Conservation (phyloP, 1,140 invertebrate species). For the Meloidogyne exigua region DNA sequence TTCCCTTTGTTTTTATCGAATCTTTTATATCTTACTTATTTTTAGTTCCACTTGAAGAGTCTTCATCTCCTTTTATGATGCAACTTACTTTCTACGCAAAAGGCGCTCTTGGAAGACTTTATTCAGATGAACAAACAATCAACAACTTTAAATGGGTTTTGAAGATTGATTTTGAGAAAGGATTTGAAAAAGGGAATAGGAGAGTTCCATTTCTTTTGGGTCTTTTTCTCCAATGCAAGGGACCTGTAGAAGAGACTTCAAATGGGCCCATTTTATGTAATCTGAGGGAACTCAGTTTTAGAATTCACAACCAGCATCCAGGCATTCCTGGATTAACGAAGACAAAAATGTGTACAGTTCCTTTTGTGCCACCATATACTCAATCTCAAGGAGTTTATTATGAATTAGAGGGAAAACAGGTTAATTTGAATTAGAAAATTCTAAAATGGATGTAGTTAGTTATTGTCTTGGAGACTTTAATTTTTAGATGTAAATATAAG, state of each 20-base stretch:
- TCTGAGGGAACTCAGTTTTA: background rate
- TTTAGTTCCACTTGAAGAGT: background rate
- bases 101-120: background rate
- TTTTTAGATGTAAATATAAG: too few relatives aligned
- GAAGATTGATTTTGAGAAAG: background rate
- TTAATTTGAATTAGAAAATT: background rate
- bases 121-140: background rate
- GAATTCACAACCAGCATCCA: background rate
- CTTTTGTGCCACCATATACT: background rate
- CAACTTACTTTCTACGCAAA: background rate
- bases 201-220: background rate
- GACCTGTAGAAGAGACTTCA: background rate
- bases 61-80: background rate
- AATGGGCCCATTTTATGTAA: background rate
- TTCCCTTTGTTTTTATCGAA: too few relatives aligned
- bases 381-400: background rate
- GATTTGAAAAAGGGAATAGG: background rate
- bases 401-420: background rate
- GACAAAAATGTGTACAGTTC: background rate
- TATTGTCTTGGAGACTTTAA: too few relatives aligned
- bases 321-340: background rate
- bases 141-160: background rate
- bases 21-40: background rate
- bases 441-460: too few relatives aligned
- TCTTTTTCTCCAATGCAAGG: background rate